Evolutionary conservation across 2,113 vertebrate genomes (phyloP), one percentile per base, ranked within the genome.

Genomic region (Daboia siamensis): DNA sequence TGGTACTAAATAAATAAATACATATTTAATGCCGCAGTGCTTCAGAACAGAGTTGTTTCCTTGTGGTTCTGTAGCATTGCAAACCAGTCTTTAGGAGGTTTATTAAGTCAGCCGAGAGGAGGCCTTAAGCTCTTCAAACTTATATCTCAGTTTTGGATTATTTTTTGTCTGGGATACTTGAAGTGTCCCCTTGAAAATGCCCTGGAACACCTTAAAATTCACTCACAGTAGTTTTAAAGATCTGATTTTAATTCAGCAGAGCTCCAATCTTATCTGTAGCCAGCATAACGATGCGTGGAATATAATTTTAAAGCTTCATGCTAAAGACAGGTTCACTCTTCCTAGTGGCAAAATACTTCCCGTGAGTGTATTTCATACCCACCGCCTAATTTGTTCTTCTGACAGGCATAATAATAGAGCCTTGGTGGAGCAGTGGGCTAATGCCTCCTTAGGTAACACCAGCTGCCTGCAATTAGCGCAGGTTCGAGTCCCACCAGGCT

Each of bases 21-120:
- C 17, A 21, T 21, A 2, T 80, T 44, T 39, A 44, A 1, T 94
- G 91, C 29, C 13, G 39, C 55, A 17, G 33, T 39, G 33, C 33
- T 56, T 3, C 92, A 23, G 3, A 91, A 94, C 90, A 84, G 94
- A 5, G 5, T 39, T 57, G 17, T 89, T 85, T 91, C 64, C 93
- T 91, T 88, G 52, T 88, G 55, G 48, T 46, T 93, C 91, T 26
- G 3, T 69, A 94, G 91, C 93, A 92, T 94, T 92, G 87, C 92
- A 61, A 89, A 86, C 88, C 8, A 39, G 9, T 94, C 91, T 93
- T 89, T 94, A 59, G 48, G 94, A 92, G 90, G 86, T 86, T 74
- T 94, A 91, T 95, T 96, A 48, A 61, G 93, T 95, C 90, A 85
- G 33, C 86, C 93, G 93, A 94, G 90, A 86, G 90, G 44, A 94